Evolutionary conservation across 2,113 vertebrate species (phyloP).

Genomic region (Calidris pygmaea): DNA sequence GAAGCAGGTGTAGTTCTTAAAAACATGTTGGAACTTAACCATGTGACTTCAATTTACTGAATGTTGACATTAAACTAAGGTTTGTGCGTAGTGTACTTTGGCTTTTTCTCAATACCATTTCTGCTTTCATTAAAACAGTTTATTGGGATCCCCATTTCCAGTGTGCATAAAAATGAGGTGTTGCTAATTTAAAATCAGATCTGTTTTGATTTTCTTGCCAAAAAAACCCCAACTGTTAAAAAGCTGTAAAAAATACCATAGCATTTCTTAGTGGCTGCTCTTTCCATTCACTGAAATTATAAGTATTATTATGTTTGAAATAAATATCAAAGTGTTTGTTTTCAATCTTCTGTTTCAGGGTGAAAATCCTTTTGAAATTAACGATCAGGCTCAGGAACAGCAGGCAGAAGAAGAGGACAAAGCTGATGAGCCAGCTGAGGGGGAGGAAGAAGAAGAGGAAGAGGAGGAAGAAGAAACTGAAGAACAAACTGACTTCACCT

Average conservation of each 20-base stretch:
- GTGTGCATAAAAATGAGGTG: not conserved
- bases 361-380: conserved; percentile 85
- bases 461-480: conserved; percentile 55
- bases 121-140: not conserved
- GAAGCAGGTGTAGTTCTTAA: not conserved
- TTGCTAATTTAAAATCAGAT: not conserved
- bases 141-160: not conserved
- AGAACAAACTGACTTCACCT: conserved; percentile 68
- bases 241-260: not conserved
- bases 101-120: not conserved
- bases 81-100: not conserved
- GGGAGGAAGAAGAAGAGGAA: conserved; percentile 65
- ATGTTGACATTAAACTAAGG: not conserved
- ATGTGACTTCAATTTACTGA: not conserved
- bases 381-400: conserved; percentile 74
- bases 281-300: not conserved
- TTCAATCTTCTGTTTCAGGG: conserved; percentile 68
- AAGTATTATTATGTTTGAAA: not conserved
- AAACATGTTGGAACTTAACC: not conserved
- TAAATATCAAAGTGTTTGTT: not conserved
- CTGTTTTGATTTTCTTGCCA: not conserved
- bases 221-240: not conserved
- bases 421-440: conserved; percentile 70
- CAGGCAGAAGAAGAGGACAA: conserved; percentile 76
- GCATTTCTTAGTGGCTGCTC: not conserved